Evolutionary conservation across 2,888 invertebrate genomes (phyloP).

Genomic region (Drosophila fulvimacula): DNA sequence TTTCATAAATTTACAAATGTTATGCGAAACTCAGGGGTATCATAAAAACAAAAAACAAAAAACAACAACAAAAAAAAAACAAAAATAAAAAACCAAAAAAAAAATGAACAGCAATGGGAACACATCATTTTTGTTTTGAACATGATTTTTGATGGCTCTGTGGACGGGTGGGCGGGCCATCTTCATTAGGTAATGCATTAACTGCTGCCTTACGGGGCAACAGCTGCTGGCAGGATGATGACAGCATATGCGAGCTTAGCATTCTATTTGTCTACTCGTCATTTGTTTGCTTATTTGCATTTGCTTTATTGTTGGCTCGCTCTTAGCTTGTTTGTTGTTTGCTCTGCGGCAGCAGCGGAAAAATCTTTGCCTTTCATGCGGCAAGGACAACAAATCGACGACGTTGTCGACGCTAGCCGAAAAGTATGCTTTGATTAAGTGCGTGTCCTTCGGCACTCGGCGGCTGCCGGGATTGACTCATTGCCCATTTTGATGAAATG

Average conservation of each 20-base stretch:
- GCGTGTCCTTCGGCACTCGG: conserved; percentile 46
- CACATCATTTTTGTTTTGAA: background rate
- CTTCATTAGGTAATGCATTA: conserved; percentile 44
- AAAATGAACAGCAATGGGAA: background rate
- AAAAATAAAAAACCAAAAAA: background rate
- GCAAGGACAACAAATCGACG: conserved; percentile 45
- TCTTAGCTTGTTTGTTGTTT: conserved; percentile 48
- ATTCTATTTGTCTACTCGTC: conserved; percentile 54
- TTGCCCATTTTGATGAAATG: conserved; percentile 76
- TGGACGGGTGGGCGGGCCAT: background rate
- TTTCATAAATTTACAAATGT: conserved; percentile 13
- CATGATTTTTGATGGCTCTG: conserved; percentile 4
- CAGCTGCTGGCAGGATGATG: conserved; percentile 7
- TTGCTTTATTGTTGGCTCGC: conserved; percentile 52
- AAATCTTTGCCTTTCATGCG: conserved; percentile 15
- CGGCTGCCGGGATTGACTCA: conserved; percentile 63
- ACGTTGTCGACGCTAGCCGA: conserved; percentile 23
- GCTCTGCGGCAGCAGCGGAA: conserved; percentile 44
- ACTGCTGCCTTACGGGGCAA: conserved; percentile 7
- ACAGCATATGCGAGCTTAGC: conserved; percentile 46
- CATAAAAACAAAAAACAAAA: background rate
- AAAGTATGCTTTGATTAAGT: conserved; percentile 75
- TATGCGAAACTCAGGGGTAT: background rate
- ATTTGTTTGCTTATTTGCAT: conserved; percentile 66
- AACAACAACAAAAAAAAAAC: no score